phyloP scores from a whole-genome alignment of 2,797 vertebrate genomes.

The Crocidura indochinensis region DNA sequence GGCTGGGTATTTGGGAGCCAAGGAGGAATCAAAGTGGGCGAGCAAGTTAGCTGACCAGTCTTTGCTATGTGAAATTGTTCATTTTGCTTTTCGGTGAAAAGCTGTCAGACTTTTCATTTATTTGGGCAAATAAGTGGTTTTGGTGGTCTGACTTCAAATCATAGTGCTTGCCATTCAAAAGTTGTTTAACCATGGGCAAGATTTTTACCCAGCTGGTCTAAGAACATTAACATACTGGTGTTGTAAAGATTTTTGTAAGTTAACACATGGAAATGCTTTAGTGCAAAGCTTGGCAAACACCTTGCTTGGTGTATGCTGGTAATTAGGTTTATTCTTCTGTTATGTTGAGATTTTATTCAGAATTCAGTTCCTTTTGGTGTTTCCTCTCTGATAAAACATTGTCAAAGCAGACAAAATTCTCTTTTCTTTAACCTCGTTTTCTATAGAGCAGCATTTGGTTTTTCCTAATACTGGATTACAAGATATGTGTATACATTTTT shows the following conservation, averaged over 20 bases:
- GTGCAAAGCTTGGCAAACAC: background rate
- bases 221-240: background rate
- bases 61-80: background rate
- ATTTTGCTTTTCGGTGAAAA: constrained; percentile 21
- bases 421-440: background rate
- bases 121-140: background rate
- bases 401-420: background rate
- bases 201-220: background rate
- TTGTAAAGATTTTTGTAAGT: background rate
- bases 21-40: background rate
- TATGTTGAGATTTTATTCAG: background rate
- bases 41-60: background rate
- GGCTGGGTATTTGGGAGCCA: background rate
- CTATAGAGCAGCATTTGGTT: background rate
- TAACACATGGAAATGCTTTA: background rate
- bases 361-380: background rate
- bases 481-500: background rate
- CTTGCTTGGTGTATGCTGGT: background rate
- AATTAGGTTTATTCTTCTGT: background rate
- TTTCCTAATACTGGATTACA: too few species aligned
- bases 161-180: background rate
- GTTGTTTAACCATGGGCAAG: background rate
- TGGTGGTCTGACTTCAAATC: background rate
- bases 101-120: background rate
- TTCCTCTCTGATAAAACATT: background rate